Conservation (phyloP, 2,113 vertebrate species). For the Elachura formosa region DNA sequence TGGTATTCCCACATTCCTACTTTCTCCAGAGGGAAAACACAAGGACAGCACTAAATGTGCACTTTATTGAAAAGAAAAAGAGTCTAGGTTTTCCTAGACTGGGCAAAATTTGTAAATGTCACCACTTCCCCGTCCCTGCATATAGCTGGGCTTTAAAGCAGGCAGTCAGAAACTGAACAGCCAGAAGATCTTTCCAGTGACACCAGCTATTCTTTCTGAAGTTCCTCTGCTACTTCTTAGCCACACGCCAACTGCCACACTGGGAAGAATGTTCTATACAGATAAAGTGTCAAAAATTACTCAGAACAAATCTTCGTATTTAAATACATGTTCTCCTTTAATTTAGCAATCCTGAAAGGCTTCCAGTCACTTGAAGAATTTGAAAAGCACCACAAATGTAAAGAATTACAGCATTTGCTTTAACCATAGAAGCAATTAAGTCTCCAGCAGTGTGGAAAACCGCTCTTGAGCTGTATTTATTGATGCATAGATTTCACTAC, state of each 20-base stretch:
- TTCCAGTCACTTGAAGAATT: conserved; percentile 14
- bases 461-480: conserved; percentile 73
- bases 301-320: neutral
- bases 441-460: conserved; percentile 72
- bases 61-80: neutral
- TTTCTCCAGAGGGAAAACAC: neutral
- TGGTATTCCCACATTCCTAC: neutral
- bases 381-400: conserved; percentile 57
- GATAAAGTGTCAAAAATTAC: conserved; percentile 22
- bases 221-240: neutral
- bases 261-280: neutral
- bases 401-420: conserved; percentile 62
- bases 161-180: neutral
- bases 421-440: conserved; percentile 72
- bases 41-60: neutral
- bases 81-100: neutral
- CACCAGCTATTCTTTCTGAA: neutral
- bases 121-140: neutral
- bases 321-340: conserved; percentile 7
- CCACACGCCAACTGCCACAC: neutral
- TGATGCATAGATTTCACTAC: conserved; percentile 73
- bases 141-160: neutral
- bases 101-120: neutral
- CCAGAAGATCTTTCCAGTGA: neutral
- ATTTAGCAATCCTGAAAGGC: neutral